A percentile compares a stretch with the other conserved stretches of the same genome.
phyloP scores from a whole-genome alignment of 2,797 vertebrate genomes.

The Periophthalmus magnuspinnatus region DNA sequence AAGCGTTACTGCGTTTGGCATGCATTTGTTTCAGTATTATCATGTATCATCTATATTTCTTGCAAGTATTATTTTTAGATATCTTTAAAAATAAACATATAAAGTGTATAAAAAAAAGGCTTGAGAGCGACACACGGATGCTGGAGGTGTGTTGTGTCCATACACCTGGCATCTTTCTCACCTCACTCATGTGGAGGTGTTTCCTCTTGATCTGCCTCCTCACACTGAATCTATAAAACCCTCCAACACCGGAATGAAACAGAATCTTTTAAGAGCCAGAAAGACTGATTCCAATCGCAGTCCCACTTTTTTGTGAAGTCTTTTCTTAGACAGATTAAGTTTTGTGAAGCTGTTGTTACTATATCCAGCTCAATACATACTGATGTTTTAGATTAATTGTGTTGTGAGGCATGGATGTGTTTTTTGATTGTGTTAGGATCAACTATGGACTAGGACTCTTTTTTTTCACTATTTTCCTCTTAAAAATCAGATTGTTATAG shows the following conservation, averaged over 20 bases:
- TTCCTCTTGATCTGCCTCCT: constrained; percentile 14
- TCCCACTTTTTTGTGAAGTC: background rate
- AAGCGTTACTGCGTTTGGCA: no score
- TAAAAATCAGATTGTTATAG: no score
- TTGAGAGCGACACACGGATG: background rate
- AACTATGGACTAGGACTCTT: no score
- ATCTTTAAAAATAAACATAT: background rate
- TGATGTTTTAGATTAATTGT: no score
- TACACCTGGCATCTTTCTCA: background rate
- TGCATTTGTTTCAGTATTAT: no score
- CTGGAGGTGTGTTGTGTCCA: background rate
- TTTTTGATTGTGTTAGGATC: no score
- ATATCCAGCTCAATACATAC: no score
- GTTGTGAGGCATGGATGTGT: no score
- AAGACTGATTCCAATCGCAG: background rate
- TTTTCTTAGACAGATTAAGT: no score
- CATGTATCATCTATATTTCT: no score
- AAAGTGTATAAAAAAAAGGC: background rate
- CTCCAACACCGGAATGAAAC: background rate
- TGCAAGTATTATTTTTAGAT: background rate
- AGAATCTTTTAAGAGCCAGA: background rate
- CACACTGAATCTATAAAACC: constrained; percentile 6
- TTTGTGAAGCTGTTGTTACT: no score
- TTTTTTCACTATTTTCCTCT: no score
- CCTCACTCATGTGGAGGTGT: constrained; percentile 7